These are phyloP conservation scores for Palythoa heliodiscus DNA, from an alignment of 92 coral and sea anemone species.

Conservation along the genomic window DNA sequence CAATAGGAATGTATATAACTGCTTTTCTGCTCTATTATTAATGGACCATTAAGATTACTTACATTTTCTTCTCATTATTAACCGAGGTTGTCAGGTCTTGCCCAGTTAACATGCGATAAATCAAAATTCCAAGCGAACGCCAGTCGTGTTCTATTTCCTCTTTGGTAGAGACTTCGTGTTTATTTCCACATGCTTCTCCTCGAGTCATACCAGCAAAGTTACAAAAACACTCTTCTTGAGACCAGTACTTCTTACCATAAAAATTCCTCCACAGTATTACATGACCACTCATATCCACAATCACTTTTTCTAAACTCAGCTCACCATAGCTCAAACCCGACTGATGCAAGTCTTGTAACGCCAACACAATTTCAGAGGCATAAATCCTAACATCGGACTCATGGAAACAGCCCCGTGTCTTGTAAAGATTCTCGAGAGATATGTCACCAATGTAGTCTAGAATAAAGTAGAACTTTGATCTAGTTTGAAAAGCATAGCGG, in stretches of 20 bases:
- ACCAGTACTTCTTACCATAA: slow-evolving; percentile 88
- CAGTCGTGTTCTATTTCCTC: slow-evolving; percentile 48
- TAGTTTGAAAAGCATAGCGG: slow-evolving; percentile 85
- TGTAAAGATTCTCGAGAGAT: slow-evolving; percentile 41
- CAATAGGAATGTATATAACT: not conserved
- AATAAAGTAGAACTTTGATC: slow-evolving; percentile 78
- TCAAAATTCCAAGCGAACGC: slow-evolving; percentile 53
- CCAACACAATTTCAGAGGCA: slow-evolving; percentile 75
- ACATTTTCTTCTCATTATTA: slow-evolving; percentile 1
- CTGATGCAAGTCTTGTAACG: slow-evolving; percentile 81
- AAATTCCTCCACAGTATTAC: slow-evolving; percentile 83
- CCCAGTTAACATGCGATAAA: slow-evolving; percentile 55
- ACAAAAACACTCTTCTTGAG: slow-evolving; percentile 77
- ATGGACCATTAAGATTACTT: slow-evolving; percentile 15
- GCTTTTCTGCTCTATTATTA: not conserved
- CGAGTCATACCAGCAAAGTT: slow-evolving; percentile 57
- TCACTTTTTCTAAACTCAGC: slow-evolving; percentile 68
- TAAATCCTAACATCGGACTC: slow-evolving; percentile 62
- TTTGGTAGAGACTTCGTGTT: slow-evolving; percentile 26
- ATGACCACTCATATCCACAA: slow-evolving; percentile 77
- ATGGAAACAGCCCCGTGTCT: slow-evolving; percentile 50
- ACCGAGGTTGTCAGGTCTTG: slow-evolving; percentile 2
- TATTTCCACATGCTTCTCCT: slow-evolving; percentile 63
- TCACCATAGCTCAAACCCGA: slow-evolving; percentile 73
- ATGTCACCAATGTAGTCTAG: slow-evolving; percentile 73